Percentiles rank a stretch among this genome's conserved stretches.
Evolutionary conservation across 2,797 vertebrate genomes (phyloP).

Genomic region (Phoebastria nigripes): DNA sequence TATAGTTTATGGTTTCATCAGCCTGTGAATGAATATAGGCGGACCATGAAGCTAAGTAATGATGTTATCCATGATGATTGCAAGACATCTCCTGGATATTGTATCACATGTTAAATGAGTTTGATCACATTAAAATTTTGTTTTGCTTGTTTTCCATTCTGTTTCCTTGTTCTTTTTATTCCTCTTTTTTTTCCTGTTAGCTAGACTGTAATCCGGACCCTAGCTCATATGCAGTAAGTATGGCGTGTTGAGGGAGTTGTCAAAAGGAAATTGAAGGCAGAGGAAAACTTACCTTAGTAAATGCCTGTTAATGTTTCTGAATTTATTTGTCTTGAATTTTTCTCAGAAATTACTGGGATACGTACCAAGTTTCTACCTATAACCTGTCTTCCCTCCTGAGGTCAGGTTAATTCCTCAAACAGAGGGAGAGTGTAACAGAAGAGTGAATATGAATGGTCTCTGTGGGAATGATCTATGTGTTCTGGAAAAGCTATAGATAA

Average conservation of each 20-base stretch:
- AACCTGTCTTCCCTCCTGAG: neutral
- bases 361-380: neutral
- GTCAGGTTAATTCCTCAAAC: neutral
- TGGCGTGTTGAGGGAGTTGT: neutral
- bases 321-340: neutral
- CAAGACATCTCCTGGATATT: neutral
- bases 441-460: neutral
- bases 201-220: neutral
- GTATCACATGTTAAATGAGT: neutral
- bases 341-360: neutral
- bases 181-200: neutral
- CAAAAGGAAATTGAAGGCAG: neutral
- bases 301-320: neutral
- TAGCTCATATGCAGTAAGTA: neutral
- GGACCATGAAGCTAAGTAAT: neutral
- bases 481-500: neutral
- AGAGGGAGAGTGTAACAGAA: neutral
- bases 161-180: neutral
- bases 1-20: neutral
- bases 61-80: neutral
- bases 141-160: neutral
- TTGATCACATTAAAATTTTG: neutral
- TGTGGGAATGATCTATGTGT: neutral
- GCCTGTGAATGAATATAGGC: neutral
- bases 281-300: neutral